These are phyloP conservation scores for Camelus dromedarius DNA, from an alignment of 2,113 vertebrate genomes.

Conservation along the genomic window DNA sequence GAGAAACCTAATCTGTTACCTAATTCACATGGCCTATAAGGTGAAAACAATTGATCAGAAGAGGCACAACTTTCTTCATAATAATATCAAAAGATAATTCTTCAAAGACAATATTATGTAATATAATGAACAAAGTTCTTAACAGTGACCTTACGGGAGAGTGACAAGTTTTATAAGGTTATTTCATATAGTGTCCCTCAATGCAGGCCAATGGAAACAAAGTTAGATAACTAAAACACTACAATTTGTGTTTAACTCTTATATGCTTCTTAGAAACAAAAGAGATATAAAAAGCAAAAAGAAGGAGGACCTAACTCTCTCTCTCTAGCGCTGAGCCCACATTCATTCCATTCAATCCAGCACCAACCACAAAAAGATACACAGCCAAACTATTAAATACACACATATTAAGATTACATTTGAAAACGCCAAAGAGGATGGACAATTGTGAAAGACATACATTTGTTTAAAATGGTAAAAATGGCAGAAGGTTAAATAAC, in stretches of 20 bases:
- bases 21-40: neutral
- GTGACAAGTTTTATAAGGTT: neutral
- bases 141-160: neutral
- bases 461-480: conserved; percentile 33
- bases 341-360: neutral
- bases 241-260: neutral
- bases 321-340: neutral
- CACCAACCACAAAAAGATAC: neutral
- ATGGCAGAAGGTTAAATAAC: neutral
- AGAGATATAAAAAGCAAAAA: neutral
- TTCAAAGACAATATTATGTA: neutral
- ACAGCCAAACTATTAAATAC: neutral
- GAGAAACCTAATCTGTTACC: neutral
- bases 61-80: neutral
- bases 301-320: neutral
- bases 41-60: conserved; percentile 22
- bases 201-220: neutral
- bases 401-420: neutral
- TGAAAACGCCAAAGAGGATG: neutral
- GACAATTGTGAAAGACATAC: neutral
- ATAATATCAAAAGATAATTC: conserved; percentile 1
- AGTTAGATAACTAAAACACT: neutral
- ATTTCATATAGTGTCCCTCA: neutral
- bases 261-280: neutral
- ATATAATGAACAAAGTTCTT: neutral